phyloP scores from a whole-genome alignment of 2,797 vertebrate species.

The Labroides dimidiatus region DNA sequence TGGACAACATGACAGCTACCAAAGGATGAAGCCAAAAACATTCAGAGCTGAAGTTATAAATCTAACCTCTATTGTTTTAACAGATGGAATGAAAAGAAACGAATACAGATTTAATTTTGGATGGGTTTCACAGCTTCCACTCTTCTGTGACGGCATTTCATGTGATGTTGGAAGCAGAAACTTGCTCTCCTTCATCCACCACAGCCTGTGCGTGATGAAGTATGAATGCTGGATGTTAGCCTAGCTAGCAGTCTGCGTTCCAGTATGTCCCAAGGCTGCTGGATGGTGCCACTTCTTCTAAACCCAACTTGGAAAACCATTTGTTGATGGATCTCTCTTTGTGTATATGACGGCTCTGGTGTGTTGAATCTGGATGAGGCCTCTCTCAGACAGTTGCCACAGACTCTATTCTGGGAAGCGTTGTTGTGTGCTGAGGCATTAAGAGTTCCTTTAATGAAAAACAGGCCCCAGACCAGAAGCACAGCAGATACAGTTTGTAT shows the following conservation, averaged over 20 bases:
- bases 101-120: too few relatives aligned
- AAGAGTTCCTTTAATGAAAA: slow-evolving; percentile 40
- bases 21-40: too few relatives aligned
- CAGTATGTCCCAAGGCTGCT: slow-evolving; percentile 11
- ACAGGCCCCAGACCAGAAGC: slow-evolving; percentile 24
- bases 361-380: not conserved
- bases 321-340: not conserved
- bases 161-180: not conserved
- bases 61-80: too few relatives aligned
- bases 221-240: slow-evolving; percentile 2
- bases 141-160: not conserved
- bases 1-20: too few relatives aligned
- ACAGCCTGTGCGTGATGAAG: not conserved
- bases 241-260: not conserved
- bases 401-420: slow-evolving; percentile 14
- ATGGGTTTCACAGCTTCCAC: not conserved
- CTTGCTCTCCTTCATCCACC: slow-evolving; percentile 10
- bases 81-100: too few relatives aligned
- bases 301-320: not conserved
- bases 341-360: not conserved
- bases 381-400: slow-evolving; percentile 9
- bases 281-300: not conserved
- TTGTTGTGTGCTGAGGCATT: slow-evolving; percentile 5
- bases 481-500: slow-evolving; percentile 50
- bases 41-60: too few relatives aligned